Percentiles rank a stretch among this genome's conserved stretches.
Evolutionary conservation across 2,113 vertebrate genomes (phyloP).

Genomic region (Sphaerodactylus townsendi): DNA sequence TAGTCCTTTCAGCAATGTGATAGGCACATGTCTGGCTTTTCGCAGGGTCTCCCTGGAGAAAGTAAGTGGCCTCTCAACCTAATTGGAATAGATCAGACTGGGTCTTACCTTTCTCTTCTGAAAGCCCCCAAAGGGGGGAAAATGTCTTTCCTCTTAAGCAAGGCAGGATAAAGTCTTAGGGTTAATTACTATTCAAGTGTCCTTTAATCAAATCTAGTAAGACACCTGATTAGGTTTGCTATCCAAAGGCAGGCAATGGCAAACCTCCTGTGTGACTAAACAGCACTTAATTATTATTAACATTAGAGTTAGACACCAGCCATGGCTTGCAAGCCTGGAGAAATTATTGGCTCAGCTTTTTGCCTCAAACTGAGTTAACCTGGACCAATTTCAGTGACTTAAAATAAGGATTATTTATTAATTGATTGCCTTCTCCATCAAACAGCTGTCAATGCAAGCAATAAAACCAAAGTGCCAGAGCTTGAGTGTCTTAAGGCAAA

Average conservation of each 20-base stretch:
- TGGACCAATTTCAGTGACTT: neutral
- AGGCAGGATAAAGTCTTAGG: neutral
- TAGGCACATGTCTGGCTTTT: too few relatives aligned
- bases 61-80: too few relatives aligned
- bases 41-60: too few relatives aligned
- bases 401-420: constrained; percentile 16
- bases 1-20: too few relatives aligned
- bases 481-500: neutral
- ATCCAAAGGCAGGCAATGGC: too few relatives aligned
- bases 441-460: neutral
- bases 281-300: neutral
- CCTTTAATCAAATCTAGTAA: neutral
- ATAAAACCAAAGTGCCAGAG: neutral
- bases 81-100: too few relatives aligned
- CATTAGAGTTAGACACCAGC: too few relatives aligned
- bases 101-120: too few relatives aligned
- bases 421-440: constrained; percentile 28
- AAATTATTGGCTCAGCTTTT: neutral
- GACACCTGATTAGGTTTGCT: neutral
- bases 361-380: neutral
- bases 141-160: neutral
- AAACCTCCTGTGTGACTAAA: too few relatives aligned
- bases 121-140: too few relatives aligned
- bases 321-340: neutral
- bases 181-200: too few relatives aligned